Base-by-base conservation (phyloP, 2,888 invertebrate genomes). In the Electrophaes corylata region DNA sequence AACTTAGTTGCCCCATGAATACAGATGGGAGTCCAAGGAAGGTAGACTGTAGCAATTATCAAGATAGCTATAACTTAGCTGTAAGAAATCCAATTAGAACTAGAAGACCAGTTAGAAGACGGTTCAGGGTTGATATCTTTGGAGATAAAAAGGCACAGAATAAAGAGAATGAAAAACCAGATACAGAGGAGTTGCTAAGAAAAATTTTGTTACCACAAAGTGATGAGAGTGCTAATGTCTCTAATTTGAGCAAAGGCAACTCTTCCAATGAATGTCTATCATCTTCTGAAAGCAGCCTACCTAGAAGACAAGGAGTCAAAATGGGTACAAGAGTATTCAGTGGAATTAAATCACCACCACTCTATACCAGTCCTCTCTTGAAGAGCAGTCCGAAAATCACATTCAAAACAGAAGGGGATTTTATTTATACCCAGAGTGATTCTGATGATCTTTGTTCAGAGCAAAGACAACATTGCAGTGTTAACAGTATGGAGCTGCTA, bases 251-350 rank as follows among this genome's bases (percentile, higher is more conserved):
- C 57, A 72, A 76, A 56, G 86, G 83, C 12, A 88, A 85, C 65
- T 87, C 86, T 10, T 88, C 90, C 2, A 91, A 86, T 74, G 92
- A 92, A 67, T 86, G 88, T 2, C 70, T 92, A 18, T 92, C 92
- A 35, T 92, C 92, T 14, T 89, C 92, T 55, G 92, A 92, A 75
- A 91, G 90, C 61, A 92, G 91, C 67, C 83, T 92, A 61, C 92
- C 92, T 29, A 87, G 94, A 68, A 89, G 95, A 61, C 91, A 93
- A 69, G 95, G 95, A 2, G 95, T 95, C 2, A 95, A 95, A 87
- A 95, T 95, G 95, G 96, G 95, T 8, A 95, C 94, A 6, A 92
- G 95, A 71, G 94, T 94, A 8, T 95, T 94, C 70, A 91, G 92
- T 78, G 92, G 91, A 29, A 78, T 83, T 67, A 87, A 83, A 60